phyloP scores from a whole-genome alignment of 2,888 invertebrate genomes.

The Ischnus inquisitorius region DNA sequence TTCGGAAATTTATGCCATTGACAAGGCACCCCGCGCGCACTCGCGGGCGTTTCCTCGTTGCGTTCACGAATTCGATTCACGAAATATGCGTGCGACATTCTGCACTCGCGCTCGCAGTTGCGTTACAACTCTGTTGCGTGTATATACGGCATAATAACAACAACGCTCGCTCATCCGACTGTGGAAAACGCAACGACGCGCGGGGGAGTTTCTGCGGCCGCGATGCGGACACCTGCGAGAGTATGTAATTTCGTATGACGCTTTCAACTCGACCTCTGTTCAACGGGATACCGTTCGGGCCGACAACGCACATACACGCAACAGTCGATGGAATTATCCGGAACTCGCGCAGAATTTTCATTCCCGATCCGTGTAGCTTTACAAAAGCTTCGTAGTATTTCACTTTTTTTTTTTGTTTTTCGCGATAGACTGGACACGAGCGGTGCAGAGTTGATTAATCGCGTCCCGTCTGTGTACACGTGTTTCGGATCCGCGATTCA shows the following conservation, averaged over 20 bases:
- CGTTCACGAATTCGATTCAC: constrained; percentile 45
- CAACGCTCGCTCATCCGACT: constrained; percentile 13
- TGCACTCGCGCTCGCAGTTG: constrained; percentile 2
- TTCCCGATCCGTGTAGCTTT: neutral
- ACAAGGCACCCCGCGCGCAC: constrained; percentile 39
- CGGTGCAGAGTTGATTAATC: neutral
- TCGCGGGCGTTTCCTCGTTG: neutral
- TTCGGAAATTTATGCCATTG: constrained; percentile 70
- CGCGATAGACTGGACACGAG: too few species aligned
- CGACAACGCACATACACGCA: neutral
- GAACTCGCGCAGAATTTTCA: neutral
- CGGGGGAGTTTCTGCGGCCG: constrained; percentile 11
- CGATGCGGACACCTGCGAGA: constrained; percentile 57
- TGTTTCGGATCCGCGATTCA: neutral
- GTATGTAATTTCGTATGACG: constrained; percentile 44
- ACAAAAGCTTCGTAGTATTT: neutral
- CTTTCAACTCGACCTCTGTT: constrained; percentile 35
- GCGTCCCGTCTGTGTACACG: neutral
- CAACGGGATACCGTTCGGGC: neutral
- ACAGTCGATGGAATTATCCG: constrained; percentile 35
- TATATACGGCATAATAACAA: neutral
- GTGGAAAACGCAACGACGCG: neutral
- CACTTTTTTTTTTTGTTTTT: neutral
- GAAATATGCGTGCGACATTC: constrained; percentile 42
- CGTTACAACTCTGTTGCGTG: neutral